Evolutionary conservation across 2,797 vertebrate species (phyloP).

Genomic region (Micromesistius poutassou): DNA sequence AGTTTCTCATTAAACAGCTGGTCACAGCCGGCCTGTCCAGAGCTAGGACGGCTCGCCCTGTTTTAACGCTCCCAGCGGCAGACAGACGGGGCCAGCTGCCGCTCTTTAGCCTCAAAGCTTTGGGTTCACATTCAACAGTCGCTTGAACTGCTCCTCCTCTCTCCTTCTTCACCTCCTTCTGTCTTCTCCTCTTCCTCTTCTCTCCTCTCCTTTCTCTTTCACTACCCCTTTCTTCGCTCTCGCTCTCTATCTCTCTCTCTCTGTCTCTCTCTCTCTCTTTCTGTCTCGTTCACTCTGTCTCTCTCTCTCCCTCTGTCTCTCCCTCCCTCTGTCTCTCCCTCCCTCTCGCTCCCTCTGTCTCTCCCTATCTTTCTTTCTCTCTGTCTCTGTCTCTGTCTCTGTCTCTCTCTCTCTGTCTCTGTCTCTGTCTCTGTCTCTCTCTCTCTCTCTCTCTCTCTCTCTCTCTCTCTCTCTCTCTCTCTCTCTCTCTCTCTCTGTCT

Average conservation of each 20-base stretch:
- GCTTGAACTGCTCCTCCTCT: not conserved
- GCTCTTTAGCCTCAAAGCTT: not conserved
- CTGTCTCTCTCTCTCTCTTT: no score
- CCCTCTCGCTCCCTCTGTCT: not conserved
- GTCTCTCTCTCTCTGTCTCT: no score
- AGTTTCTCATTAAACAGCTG: not conserved
- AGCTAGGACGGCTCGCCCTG: not conserved
- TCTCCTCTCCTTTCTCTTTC: no score
- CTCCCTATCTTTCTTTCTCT: not conserved
- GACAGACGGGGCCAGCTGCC: not conserved
- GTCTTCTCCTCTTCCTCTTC: no score
- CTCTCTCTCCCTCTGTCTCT: not conserved
- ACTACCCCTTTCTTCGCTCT: no score
- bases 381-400: not conserved
- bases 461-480: not conserved
- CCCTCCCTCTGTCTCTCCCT: not conserved
- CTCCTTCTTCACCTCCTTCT: not conserved
- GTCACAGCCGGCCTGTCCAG: not conserved
- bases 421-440: no score
- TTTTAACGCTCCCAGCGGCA: not conserved
- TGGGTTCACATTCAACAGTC: not conserved
- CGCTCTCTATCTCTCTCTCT: no score
- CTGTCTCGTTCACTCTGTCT: not conserved
- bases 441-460: constrained; percentile 5
- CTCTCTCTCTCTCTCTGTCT: not conserved